Conservation (phyloP, 2,113 vertebrate species). For the Eudyptes chrysolophus region DNA sequence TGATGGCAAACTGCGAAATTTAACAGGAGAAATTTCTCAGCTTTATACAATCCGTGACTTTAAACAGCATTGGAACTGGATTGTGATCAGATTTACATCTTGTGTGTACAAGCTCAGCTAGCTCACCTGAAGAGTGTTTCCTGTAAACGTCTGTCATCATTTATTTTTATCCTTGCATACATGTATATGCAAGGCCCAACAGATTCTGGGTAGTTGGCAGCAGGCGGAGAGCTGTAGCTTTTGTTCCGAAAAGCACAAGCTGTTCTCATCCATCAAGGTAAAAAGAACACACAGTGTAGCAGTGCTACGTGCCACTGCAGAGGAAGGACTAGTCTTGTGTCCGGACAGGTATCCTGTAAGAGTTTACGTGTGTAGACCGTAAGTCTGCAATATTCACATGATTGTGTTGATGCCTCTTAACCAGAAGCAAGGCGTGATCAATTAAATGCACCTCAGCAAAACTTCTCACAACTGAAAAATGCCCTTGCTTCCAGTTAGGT, state of each 20-base stretch:
- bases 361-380: background rate
- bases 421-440: background rate
- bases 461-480: background rate
- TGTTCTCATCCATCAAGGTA: background rate
- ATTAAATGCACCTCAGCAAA: background rate
- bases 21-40: background rate
- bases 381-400: background rate
- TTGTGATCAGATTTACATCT: background rate
- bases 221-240: background rate
- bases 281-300: background rate
- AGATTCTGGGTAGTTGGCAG: background rate
- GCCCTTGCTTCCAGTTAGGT: background rate
- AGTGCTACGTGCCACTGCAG: background rate
- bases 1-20: background rate
- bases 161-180: background rate
- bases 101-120: background rate
- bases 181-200: background rate
- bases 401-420: background rate
- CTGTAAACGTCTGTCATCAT: background rate
- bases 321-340: fast-evolving
- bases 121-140: background rate
- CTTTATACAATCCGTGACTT: background rate
- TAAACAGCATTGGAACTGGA: background rate
- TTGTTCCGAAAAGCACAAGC: background rate
- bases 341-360: background rate